phyloP scores from a whole-genome alignment of 1,140 invertebrate species.

The Orussus abietinus region DNA sequence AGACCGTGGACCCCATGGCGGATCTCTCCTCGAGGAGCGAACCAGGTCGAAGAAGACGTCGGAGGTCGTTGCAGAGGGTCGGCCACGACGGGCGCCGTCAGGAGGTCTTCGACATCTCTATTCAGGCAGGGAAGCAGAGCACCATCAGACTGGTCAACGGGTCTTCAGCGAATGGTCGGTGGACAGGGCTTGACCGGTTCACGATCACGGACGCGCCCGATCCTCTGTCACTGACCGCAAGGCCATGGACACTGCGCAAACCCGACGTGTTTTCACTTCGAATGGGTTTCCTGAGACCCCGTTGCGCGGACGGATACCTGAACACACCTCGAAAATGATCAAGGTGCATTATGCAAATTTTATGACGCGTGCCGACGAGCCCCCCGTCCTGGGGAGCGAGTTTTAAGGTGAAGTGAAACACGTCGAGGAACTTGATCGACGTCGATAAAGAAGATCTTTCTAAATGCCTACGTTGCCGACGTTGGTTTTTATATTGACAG shows the following conservation, averaged over 20 bases:
- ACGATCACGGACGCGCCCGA: slow-evolving; percentile 37
- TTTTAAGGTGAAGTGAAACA: too few species aligned
- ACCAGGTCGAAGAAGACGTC: slow-evolving; percentile 35
- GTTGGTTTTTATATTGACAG: too few species aligned
- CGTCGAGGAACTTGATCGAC: too few species aligned
- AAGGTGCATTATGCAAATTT: not conserved
- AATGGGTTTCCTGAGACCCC: not conserved
- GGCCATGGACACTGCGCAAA: slow-evolving; percentile 18
- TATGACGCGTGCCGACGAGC: not conserved
- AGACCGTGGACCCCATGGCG: too few species aligned
- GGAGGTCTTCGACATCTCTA: slow-evolving; percentile 20
- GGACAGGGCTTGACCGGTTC: slow-evolving; percentile 42
- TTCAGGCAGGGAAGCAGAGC: slow-evolving; percentile 39
- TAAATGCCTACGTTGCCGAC: too few species aligned
- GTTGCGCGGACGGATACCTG: not conserved
- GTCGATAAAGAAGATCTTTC: too few species aligned
- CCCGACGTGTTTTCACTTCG: not conserved
- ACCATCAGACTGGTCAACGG: slow-evolving; percentile 29
- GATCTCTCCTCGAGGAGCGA: slow-evolving; percentile 16
- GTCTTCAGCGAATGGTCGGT: too few species aligned
- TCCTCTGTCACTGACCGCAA: slow-evolving; percentile 45
- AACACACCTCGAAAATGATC: not conserved
- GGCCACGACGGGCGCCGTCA: not conserved
- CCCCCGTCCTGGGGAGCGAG: too few species aligned
- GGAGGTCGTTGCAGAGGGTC: slow-evolving; percentile 2